Evolutionary conservation across 2,797 vertebrate genomes (phyloP).

Genomic region (Hozukius guyotensis): DNA sequence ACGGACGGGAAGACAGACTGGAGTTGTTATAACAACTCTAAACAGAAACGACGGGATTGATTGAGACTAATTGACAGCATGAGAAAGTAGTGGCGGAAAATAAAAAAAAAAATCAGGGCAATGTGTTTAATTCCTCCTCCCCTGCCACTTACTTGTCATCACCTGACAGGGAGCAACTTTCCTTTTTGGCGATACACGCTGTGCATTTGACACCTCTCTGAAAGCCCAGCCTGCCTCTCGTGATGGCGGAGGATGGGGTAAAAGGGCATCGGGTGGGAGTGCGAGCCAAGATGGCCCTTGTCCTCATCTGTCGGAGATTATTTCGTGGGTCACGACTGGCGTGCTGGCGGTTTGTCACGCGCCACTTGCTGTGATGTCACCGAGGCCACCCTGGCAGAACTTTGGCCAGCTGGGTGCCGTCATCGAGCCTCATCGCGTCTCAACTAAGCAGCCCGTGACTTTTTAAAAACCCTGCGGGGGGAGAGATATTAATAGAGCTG

Average conservation of each 20-base stretch:
- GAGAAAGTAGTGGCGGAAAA: slow-evolving; percentile 7
- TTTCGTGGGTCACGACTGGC: slow-evolving; percentile 68
- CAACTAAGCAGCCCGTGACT: slow-evolving; percentile 56
- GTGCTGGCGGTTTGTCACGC: slow-evolving; percentile 69
- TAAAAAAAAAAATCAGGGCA: slow-evolving; percentile 30
- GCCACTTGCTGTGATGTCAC: slow-evolving; percentile 70
- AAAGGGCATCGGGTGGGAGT: slow-evolving; percentile 45
- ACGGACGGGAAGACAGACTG: slow-evolving; percentile 67
- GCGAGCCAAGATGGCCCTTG: slow-evolving; percentile 56
- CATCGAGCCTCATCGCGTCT: slow-evolving; percentile 65
- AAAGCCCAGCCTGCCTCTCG: slow-evolving; percentile 33
- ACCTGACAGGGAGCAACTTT: slow-evolving; percentile 77
- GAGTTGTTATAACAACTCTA: slow-evolving; percentile 69
- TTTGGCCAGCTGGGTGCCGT: slow-evolving; percentile 74
- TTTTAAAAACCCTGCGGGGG: slow-evolving; percentile 41
- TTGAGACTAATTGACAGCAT: slow-evolving; percentile 83
- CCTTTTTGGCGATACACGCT: slow-evolving; percentile 46
- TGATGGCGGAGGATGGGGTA: slow-evolving; percentile 40
- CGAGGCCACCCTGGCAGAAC: slow-evolving; percentile 64
- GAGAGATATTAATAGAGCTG: slow-evolving; percentile 52
- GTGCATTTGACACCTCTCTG: slow-evolving; percentile 60
- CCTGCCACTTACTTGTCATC: slow-evolving; percentile 78
- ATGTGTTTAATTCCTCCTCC: slow-evolving; percentile 66
- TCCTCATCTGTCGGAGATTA: slow-evolving; percentile 77
- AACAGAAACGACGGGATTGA: slow-evolving; percentile 72